phyloP scores from a whole-genome alignment of 2,797 vertebrate species.

The Micromesistius poutassou region DNA sequence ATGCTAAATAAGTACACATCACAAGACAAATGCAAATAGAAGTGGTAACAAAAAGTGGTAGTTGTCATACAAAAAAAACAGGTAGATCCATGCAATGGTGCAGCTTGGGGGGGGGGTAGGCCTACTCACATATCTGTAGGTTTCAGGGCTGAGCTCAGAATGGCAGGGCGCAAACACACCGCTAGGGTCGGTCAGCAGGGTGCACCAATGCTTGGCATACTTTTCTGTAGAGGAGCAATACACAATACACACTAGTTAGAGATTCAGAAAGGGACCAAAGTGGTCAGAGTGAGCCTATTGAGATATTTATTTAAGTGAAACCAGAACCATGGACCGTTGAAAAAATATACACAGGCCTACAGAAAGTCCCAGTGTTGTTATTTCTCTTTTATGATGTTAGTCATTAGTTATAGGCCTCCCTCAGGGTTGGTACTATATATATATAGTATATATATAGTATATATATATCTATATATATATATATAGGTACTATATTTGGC shows the following conservation, averaged over 20 bases:
- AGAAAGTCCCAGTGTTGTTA: slow-evolving; percentile 1
- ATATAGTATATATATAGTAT: no score
- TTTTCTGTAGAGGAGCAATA: slow-evolving; percentile 69
- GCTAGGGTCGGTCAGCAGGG: slow-evolving; percentile 64
- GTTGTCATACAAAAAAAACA: no score
- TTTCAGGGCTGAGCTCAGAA: slow-evolving; percentile 69
- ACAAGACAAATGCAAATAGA: neutral
- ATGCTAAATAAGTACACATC: neutral
- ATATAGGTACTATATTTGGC: neutral
- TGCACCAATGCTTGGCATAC: slow-evolving; percentile 85
- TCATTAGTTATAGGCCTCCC: neutral
- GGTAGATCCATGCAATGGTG: neutral
- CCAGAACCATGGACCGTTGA: neutral
- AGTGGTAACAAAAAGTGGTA: neutral
- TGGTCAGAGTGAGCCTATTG: neutral
- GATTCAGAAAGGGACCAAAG: neutral
- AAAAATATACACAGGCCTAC: neutral
- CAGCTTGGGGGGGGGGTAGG: neutral
- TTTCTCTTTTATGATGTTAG: neutral
- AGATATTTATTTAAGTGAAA: neutral
- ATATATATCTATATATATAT: no score
- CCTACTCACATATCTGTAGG: slow-evolving; percentile 73
- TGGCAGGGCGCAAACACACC: slow-evolving; percentile 82
- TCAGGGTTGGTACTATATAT: neutral
- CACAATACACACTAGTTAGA: neutral